phyloP scores from a whole-genome alignment of 64 coral and sea anemone species.

The Montipora cactus region DNA sequence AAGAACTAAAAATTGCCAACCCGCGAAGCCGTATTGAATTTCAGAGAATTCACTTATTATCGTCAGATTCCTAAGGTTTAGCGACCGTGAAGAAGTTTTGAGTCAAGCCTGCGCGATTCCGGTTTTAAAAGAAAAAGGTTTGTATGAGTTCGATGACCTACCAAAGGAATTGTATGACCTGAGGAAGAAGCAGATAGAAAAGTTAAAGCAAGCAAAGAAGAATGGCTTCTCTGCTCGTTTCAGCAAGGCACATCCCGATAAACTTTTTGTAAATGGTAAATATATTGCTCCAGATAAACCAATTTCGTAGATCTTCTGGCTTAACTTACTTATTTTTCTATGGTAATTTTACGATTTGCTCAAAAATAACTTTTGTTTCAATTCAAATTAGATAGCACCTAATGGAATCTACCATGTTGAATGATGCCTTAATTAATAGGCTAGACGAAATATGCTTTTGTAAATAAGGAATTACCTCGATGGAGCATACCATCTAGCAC shows the following conservation, averaged over 20 bases:
- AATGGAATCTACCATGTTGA: no score
- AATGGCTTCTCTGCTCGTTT: not conserved
- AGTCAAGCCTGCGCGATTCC: not conserved
- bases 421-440: no score
- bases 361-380: no score
- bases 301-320: not conserved
- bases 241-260: not conserved
- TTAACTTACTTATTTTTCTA: not conserved
- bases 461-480: no score
- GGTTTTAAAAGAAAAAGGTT: not conserved
- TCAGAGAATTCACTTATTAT: not conserved
- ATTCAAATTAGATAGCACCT: no score
- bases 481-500: no score
- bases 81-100: not conserved
- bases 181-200: not conserved
- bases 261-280: conserved; percentile 9
- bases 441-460: no score
- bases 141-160: not conserved
- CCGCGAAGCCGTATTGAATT: not conserved
- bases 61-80: not conserved
- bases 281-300: not conserved
- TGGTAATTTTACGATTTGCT: no score
- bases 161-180: not conserved
- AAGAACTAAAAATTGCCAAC: not conserved
- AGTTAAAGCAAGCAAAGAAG: not conserved